Conservation (phyloP, 2,797 vertebrate species). For the Cetoscarus ocellatus region DNA sequence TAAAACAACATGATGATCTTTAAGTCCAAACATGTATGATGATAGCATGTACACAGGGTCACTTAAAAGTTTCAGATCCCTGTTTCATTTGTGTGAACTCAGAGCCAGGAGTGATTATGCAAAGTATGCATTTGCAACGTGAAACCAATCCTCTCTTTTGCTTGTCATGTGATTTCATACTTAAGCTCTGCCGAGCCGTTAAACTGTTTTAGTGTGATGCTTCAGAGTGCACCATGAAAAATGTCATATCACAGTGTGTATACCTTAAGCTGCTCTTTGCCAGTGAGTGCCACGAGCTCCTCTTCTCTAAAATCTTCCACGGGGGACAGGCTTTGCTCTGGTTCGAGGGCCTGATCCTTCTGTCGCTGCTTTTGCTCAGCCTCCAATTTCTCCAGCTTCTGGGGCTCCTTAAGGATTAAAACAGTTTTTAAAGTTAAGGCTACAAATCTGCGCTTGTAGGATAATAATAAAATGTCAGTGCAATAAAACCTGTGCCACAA, state of each 20-base stretch:
- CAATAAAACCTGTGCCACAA: background rate
- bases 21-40: slow-evolving; percentile 26
- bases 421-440: background rate
- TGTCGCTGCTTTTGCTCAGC: slow-evolving; percentile 49
- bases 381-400: slow-evolving; percentile 37
- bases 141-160: slow-evolving; percentile 2
- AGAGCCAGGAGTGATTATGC: slow-evolving; percentile 10
- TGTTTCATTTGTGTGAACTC: slow-evolving; percentile 18
- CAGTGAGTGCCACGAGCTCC: slow-evolving; percentile 71
- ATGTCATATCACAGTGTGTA: no score
- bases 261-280: slow-evolving; percentile 85
- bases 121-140: slow-evolving; percentile 17
- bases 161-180: background rate
- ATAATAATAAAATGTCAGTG: background rate
- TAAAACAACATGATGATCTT: slow-evolving; percentile 34
- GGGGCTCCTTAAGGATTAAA: slow-evolving; percentile 55
- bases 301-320: slow-evolving; percentile 73
- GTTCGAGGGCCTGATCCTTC: slow-evolving; percentile 51
- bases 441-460: background rate
- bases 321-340: slow-evolving; percentile 63
- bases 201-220: background rate
- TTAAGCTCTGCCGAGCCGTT: background rate
- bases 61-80: background rate
- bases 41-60: slow-evolving; percentile 6
- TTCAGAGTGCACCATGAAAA: background rate